Percentiles rank a stretch among this genome's conserved stretches.
Conservation (phyloP, 2,888 invertebrate genomes). For the Pristionchus mayeri region DNA sequence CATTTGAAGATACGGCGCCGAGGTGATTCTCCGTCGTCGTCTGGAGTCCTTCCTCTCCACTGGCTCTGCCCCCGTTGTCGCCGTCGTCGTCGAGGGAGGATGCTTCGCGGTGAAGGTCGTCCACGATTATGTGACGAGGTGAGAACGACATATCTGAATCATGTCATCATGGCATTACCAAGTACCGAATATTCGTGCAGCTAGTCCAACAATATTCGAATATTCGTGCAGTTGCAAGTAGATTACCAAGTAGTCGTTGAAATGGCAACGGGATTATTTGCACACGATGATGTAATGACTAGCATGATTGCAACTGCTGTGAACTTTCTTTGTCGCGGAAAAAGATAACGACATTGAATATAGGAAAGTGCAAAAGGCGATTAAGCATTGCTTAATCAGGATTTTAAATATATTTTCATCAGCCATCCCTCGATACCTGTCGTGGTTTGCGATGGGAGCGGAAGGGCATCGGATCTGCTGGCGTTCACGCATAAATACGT, state of each 20-base stretch:
- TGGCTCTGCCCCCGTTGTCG: conserved; percentile 84
- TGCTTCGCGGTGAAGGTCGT: conserved; percentile 96
- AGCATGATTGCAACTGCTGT: too few species aligned
- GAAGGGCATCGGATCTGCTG: conserved; percentile 94
- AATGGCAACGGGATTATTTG: too few species aligned
- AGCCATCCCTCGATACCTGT: conserved; percentile 85
- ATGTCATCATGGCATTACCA: too few species aligned
- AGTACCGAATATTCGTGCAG: too few species aligned
- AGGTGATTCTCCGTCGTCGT: conserved; percentile 91
- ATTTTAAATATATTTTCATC: conserved; percentile 20
- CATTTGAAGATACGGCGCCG: conserved; percentile 80
- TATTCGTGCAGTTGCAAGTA: too few species aligned
- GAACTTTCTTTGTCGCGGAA: too few species aligned
- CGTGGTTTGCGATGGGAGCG: conserved; percentile 82
- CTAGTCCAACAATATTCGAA: too few species aligned
- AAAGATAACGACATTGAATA: too few species aligned
- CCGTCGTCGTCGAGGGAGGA: conserved; percentile 96
- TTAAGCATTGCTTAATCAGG: too few species aligned
- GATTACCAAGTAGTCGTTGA: too few species aligned
- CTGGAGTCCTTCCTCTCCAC: conserved; percentile 87
- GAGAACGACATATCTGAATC: conserved; percentile 14
- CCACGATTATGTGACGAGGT: conserved; percentile 90
- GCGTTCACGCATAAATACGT: conserved; percentile 91
- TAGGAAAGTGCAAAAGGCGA: too few species aligned
- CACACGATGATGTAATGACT: too few species aligned